phyloP scores from a whole-genome alignment of 2,888 invertebrate species.

The Euplagia quadripunctaria region DNA sequence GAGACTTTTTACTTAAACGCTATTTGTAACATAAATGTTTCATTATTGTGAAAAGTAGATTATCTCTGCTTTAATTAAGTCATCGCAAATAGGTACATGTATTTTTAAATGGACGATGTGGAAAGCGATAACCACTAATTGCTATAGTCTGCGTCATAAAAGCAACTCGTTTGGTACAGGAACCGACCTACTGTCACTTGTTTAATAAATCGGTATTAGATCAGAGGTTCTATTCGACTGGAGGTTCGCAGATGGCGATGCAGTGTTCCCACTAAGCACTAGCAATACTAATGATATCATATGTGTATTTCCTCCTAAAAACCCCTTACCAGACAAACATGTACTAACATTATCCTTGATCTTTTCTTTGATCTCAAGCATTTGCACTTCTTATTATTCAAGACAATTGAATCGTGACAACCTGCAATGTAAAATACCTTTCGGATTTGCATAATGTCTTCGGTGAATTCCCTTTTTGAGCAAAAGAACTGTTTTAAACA shows the following conservation, averaged over 20 bases:
- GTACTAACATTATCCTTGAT: neutral
- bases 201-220: too few species aligned
- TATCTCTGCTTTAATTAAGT: neutral
- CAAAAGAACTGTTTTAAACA: neutral
- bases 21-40: constrained; percentile 10
- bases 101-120: neutral
- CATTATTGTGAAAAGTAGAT: neutral
- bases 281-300: neutral
- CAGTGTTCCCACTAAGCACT: neutral
- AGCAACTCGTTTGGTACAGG: too few species aligned
- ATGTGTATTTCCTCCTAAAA: too few species aligned
- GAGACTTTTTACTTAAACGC: constrained; percentile 4
- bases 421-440: constrained; percentile 10
- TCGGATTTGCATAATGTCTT: constrained; percentile 22
- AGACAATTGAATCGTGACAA: neutral
- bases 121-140: neutral
- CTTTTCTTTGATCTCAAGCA: neutral
- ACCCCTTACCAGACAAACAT: too few species aligned
- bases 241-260: neutral
- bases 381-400: neutral
- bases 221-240: neutral
- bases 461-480: neutral
- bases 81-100: neutral
- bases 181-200: neutral
- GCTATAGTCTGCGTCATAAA: neutral